phyloP scores from a whole-genome alignment of 2,797 vertebrate species.

The Peromyscus eremicus region DNA sequence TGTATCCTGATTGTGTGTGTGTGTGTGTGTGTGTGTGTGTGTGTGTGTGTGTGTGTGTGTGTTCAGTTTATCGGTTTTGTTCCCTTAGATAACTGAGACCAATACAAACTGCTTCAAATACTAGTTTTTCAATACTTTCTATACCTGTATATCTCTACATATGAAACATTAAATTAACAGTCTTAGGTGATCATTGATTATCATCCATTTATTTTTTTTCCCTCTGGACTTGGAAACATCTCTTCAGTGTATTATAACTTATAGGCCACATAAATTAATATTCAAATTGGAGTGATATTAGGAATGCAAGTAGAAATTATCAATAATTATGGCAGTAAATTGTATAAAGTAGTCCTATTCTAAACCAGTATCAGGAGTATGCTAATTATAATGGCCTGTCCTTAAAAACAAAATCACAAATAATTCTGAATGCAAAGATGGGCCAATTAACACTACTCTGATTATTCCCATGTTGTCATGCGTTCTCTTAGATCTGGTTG shows the following conservation, averaged over 20 bases:
- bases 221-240: neutral
- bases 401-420: neutral
- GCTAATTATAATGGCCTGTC: neutral
- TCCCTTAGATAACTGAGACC: too few relatives aligned
- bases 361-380: neutral
- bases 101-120: neutral
- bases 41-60: neutral
- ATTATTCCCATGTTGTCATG: neutral
- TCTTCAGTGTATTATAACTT: neutral
- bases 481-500: neutral
- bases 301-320: neutral
- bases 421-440: neutral
- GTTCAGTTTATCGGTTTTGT: neutral
- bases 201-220: neutral
- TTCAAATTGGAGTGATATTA: neutral
- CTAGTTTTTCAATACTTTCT: neutral
- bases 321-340: neutral
- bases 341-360: neutral
- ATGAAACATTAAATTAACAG: neutral
- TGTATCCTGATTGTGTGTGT: neutral
- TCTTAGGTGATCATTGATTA: neutral
- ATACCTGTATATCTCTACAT: neutral
- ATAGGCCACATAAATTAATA: neutral
- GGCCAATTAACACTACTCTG: neutral
- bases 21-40: neutral